phyloP scores from a whole-genome alignment of 2,888 invertebrate species.

The Apotomis capreana region DNA sequence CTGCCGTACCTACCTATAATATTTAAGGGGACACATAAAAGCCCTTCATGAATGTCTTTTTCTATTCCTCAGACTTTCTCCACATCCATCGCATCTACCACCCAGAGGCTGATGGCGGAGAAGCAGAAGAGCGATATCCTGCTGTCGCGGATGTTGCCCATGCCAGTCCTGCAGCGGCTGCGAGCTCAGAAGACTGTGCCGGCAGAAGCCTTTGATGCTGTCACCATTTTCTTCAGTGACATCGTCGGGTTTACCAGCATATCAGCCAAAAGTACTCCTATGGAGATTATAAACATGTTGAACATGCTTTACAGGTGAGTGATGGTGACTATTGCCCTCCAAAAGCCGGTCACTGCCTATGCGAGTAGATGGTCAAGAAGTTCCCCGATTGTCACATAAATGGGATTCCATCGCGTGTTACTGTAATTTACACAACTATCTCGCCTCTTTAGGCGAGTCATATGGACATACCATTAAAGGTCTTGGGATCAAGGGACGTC shows the following conservation, averaged over 20 bases:
- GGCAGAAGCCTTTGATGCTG: constrained; percentile 86
- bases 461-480: no score
- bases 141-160: constrained; percentile 83
- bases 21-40: no score
- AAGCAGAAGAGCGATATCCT: constrained; percentile 84
- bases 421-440: no score
- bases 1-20: no score
- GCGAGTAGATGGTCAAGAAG: no score
- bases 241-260: constrained; percentile 87
- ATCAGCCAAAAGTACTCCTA: constrained; percentile 85
- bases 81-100: constrained; percentile 76
- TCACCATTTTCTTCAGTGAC: constrained; percentile 88
- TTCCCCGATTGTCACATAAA: no score
- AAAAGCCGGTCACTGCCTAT: not conserved
- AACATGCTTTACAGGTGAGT: constrained; percentile 87
- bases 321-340: not conserved
- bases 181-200: constrained; percentile 82
- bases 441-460: no score
- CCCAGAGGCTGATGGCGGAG: constrained; percentile 78
- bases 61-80: constrained; percentile 69
- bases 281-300: constrained; percentile 86
- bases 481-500: no score
- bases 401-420: no score
- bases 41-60: not conserved
- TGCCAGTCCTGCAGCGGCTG: constrained; percentile 80